Evolutionary conservation across 1,140 invertebrate genomes (phyloP).

Genomic region (Coelopa frigida): DNA sequence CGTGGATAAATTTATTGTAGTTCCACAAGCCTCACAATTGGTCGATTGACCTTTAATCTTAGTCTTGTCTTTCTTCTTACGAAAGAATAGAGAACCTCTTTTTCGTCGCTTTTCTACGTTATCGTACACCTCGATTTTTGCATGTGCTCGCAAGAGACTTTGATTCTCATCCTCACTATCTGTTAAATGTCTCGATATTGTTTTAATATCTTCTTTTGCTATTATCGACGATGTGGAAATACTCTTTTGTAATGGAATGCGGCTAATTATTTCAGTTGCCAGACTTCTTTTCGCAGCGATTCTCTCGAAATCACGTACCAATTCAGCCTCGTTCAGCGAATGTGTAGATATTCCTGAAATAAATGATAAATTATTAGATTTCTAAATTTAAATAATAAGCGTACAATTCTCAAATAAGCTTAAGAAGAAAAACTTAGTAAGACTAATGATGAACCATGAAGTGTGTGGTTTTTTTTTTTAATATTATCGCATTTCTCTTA

Average conservation of each 20-base stretch:
- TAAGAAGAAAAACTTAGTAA: no score
- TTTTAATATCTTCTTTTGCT: constrained; percentile 41
- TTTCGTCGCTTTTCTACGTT: constrained; percentile 78
- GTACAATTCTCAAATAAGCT: no score
- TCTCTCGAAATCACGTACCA: constrained; percentile 60
- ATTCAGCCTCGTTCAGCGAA: constrained; percentile 76
- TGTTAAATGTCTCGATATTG: constrained; percentile 39
- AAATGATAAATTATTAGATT: neutral
- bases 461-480: no score
- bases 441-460: no score
- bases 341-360: constrained; percentile 62
- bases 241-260: constrained; percentile 80
- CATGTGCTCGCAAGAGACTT: constrained; percentile 39
- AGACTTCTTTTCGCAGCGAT: constrained; percentile 53
- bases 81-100: constrained; percentile 80
- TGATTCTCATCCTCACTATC: constrained; percentile 46
- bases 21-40: constrained; percentile 32
- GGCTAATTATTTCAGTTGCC: constrained; percentile 55
- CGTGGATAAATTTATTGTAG: constrained; percentile 22
- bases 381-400: no score
- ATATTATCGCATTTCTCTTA: no score
- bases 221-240: constrained; percentile 74
- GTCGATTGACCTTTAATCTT: constrained; percentile 35
- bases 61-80: constrained; percentile 59
- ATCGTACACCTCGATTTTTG: constrained; percentile 57